Conservation (phyloP, 2,797 vertebrate genomes). For the Selene dorsalis region DNA sequence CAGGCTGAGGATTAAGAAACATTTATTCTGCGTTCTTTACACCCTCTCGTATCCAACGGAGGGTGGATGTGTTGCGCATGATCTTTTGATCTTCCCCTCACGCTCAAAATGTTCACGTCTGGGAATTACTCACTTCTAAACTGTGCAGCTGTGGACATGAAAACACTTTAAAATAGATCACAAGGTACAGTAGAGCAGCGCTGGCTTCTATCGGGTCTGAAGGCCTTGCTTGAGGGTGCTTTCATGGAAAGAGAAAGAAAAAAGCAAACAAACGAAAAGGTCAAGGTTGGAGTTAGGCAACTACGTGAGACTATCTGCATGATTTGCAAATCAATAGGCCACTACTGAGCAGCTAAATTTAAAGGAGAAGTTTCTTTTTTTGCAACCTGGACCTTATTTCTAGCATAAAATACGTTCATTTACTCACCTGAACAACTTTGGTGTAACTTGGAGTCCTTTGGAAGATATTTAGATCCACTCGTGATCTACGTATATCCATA, state of each 20-base stretch:
- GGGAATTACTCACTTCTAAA: constrained; percentile 12
- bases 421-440: too few relatives aligned
- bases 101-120: constrained; percentile 20
- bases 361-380: too few relatives aligned
- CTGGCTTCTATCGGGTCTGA: not conserved
- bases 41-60: constrained; percentile 2
- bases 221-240: not conserved
- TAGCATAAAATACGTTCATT: too few relatives aligned
- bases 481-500: too few relatives aligned
- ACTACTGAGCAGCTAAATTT: constrained; percentile 14
- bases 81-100: constrained; percentile 32
- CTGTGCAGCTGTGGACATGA: constrained; percentile 9
- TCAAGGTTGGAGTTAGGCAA: not conserved
- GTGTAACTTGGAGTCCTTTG: too few relatives aligned
- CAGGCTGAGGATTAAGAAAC: constrained; percentile 1
- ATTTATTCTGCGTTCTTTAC: constrained; percentile 15
- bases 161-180: constrained; percentile 38
- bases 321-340: constrained; percentile 1
- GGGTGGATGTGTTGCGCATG: constrained; percentile 8
- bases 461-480: too few relatives aligned
- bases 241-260: not conserved
- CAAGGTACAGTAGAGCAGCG: not conserved
- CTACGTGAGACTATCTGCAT: not conserved
- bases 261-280: not conserved
- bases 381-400: too few relatives aligned